Evolutionary conservation across 2,113 vertebrate genomes (phyloP).

Genomic region (Lycocorax pyrrhopterus): DNA sequence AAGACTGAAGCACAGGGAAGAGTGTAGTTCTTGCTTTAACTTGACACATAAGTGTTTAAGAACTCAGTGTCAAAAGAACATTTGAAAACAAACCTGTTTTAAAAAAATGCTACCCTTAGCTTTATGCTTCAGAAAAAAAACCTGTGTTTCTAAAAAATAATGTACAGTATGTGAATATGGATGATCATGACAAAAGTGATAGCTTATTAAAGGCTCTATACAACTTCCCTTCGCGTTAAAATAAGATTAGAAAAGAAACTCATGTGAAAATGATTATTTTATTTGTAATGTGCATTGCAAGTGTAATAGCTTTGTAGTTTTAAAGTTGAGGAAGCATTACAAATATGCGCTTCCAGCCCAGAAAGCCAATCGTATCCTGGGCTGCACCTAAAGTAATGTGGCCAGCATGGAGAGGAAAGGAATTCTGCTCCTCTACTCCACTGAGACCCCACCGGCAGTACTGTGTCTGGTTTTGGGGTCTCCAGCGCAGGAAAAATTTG

Average conservation of each 20-base stretch:
- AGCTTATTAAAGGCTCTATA: neutral
- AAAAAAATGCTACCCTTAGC: neutral
- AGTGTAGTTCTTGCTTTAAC: neutral
- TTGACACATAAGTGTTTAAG: neutral
- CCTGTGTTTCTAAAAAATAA: neutral
- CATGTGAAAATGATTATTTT: conserved; percentile 34
- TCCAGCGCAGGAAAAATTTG: neutral
- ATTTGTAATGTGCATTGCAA: neutral
- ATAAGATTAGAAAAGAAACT: neutral
- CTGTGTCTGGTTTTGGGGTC: neutral
- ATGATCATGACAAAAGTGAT: neutral
- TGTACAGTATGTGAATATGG: neutral
- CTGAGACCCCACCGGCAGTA: neutral
- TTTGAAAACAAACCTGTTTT: neutral
- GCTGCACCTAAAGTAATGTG: neutral
- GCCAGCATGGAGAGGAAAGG: neutral
- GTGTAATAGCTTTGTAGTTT: conserved; percentile 7
- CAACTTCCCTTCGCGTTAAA: conserved; percentile 6
- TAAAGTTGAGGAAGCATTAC: conserved; percentile 11
- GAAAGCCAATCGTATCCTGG: neutral
- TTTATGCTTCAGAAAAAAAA: neutral
- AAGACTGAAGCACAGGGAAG: neutral
- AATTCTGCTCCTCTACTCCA: neutral
- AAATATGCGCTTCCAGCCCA: fast-evolving
- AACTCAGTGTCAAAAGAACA: neutral